Percentiles rank a stretch among this genome's conserved stretches.
phyloP scores from a whole-genome alignment of 2,888 invertebrate species.

The Stenchaetothrips biformis region DNA sequence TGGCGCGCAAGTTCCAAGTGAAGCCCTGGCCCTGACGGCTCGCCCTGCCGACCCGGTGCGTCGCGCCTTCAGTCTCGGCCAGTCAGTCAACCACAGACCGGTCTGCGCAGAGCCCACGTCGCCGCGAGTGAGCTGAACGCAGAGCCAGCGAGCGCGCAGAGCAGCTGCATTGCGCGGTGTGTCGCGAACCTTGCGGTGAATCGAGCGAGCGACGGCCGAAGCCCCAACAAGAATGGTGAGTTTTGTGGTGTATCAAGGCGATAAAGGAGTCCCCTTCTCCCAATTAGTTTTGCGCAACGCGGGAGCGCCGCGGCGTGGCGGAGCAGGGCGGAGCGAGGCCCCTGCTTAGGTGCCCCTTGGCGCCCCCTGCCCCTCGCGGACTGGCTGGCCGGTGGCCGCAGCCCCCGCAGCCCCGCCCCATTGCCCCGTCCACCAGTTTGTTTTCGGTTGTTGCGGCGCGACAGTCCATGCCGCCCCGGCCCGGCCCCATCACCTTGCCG shows the following conservation, averaged over 20 bases:
- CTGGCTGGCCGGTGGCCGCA: neutral
- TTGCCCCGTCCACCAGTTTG: neutral
- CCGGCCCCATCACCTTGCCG: too few relatives aligned
- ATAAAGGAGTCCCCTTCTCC: neutral
- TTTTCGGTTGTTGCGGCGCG: neutral
- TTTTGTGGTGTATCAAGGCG: neutral
- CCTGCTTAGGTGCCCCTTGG: neutral
- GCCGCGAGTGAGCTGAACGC: neutral
- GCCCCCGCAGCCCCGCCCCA: neutral
- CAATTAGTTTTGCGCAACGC: neutral
- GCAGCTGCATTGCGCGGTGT: too few relatives aligned
- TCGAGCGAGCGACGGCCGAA: too few relatives aligned
- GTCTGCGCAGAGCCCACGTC: neutral
- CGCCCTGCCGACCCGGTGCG: neutral
- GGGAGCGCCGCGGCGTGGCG: neutral
- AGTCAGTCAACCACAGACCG: neutral
- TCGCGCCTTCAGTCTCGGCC: neutral
- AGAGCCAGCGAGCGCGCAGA: neutral
- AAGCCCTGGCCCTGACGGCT: neutral
- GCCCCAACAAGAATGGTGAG: neutral
- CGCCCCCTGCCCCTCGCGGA: neutral
- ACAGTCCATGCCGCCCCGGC: neutral
- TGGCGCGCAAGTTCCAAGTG: neutral
- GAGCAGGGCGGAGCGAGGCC: neutral
- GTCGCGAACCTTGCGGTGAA: too few relatives aligned